phyloP scores from a whole-genome alignment of 23 tunicate genomes.

The Trididemnum miniatum region DNA sequence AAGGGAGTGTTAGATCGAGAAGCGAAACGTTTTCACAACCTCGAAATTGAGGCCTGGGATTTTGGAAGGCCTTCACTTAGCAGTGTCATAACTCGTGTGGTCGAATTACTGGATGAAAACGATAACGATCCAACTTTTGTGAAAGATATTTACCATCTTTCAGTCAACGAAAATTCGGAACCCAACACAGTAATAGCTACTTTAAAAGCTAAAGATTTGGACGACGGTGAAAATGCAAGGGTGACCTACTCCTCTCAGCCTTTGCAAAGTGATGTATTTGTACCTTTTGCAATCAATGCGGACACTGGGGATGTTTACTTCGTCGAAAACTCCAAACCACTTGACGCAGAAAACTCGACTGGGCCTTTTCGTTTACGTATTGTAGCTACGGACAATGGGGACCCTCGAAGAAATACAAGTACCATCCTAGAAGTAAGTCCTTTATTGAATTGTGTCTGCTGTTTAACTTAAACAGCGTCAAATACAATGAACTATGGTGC shows the following conservation, averaged over 20 bases:
- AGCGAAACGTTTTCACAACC: constrained; percentile 34
- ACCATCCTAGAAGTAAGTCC: constrained; percentile 52
- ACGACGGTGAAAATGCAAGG: constrained; percentile 55
- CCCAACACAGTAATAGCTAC: constrained; percentile 20
- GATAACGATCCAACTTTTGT: constrained; percentile 78
- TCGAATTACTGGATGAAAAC: constrained; percentile 73
- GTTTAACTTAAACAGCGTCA: constrained; percentile 76
- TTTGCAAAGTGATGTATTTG: not conserved
- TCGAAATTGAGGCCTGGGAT: constrained; percentile 71
- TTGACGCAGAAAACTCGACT: constrained; percentile 67
- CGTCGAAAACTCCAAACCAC: constrained; percentile 12
- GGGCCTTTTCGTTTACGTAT: constrained; percentile 60
- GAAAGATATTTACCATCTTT: constrained; percentile 12
- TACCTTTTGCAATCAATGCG: constrained; percentile 59
- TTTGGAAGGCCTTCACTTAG: constrained; percentile 66
- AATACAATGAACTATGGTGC: no score
- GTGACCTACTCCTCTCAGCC: constrained; percentile 56
- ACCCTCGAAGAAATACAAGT: constrained; percentile 47
- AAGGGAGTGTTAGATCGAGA: constrained; percentile 68
- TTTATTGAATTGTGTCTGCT: constrained; percentile 54
- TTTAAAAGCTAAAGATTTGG: constrained; percentile 59
- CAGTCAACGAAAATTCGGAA: constrained; percentile 52
- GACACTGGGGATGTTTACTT: constrained; percentile 45
- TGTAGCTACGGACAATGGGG: constrained; percentile 75
- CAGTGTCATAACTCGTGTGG: constrained; percentile 21